These are phyloP conservation scores for Lasioglossum baleicum DNA, from an alignment of 1,140 invertebrate genomes.

Conservation along the genomic window DNA sequence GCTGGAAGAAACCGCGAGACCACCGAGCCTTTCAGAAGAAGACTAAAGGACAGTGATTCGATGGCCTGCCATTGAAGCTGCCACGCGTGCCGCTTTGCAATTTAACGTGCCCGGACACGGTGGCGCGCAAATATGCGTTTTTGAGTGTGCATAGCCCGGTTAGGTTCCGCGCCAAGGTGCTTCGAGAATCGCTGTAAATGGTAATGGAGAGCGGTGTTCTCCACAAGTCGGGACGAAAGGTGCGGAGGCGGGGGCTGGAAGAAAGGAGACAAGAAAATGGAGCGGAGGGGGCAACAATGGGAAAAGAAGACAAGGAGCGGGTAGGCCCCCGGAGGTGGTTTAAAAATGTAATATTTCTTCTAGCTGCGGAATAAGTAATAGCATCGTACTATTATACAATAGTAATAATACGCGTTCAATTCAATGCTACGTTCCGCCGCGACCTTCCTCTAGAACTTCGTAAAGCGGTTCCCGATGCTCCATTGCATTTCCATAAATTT, in stretches of 20 bases:
- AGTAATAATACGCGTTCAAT: too few relatives aligned
- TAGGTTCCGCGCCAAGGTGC: constrained; percentile 55
- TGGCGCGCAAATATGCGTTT: constrained; percentile 47
- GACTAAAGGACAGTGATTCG: neutral
- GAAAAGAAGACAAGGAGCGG: constrained; percentile 13
- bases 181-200: constrained; percentile 79
- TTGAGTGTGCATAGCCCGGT: constrained; percentile 57
- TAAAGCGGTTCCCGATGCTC: too few relatives aligned
- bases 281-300: constrained; percentile 26
- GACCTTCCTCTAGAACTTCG: constrained; percentile 1
- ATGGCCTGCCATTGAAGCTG: constrained; percentile 4
- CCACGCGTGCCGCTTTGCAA: constrained; percentile 43
- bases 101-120: constrained; percentile 23
- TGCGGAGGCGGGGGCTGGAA: too few relatives aligned
- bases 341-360: constrained; percentile 77
- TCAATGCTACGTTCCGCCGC: too few relatives aligned
- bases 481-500: too few relatives aligned
- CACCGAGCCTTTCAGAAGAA: too few relatives aligned
- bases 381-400: too few relatives aligned
- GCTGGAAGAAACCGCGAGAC: too few relatives aligned
- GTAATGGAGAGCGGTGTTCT: constrained; percentile 72
- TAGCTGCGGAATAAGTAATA: constrained; percentile 69
- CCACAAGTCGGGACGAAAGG: too few relatives aligned
- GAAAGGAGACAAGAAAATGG: too few relatives aligned
- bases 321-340: constrained; percentile 48